Percentiles rank a stretch among this genome's conserved stretches.
Conservation (phyloP, 2,888 invertebrate species). For the Antitype chi region DNA sequence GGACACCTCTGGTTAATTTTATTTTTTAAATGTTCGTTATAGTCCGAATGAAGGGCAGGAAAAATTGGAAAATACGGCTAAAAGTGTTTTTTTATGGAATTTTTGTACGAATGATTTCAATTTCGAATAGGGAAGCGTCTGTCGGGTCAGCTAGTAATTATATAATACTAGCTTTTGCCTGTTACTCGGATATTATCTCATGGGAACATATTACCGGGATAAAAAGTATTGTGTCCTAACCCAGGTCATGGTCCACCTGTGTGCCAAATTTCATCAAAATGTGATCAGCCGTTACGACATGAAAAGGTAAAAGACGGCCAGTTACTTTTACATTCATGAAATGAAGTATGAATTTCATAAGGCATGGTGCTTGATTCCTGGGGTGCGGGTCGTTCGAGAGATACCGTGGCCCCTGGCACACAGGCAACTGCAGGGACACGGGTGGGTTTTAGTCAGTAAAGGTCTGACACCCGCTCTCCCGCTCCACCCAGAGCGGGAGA, state of each 20-base stretch:
- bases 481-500: no score
- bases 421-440: no score
- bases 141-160: not conserved
- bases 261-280: not conserved
- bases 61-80: not conserved
- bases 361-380: no score
- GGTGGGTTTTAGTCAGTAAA: no score
- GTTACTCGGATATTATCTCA: not conserved
- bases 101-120: not conserved
- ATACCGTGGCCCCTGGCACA: no score
- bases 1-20: not conserved
- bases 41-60: not conserved
- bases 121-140: not conserved
- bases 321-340: not conserved
- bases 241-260: not conserved
- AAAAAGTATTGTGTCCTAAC: not conserved
- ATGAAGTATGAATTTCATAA: not conserved
- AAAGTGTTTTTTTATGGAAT: not conserved
- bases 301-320: not conserved
- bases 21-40: no score
- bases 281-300: not conserved
- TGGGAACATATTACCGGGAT: not conserved
- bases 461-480: no score
- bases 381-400: no score
- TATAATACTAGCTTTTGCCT: not conserved